Conservation (phyloP, 2,113 vertebrate genomes). For the Calidris pygmaea region DNA sequence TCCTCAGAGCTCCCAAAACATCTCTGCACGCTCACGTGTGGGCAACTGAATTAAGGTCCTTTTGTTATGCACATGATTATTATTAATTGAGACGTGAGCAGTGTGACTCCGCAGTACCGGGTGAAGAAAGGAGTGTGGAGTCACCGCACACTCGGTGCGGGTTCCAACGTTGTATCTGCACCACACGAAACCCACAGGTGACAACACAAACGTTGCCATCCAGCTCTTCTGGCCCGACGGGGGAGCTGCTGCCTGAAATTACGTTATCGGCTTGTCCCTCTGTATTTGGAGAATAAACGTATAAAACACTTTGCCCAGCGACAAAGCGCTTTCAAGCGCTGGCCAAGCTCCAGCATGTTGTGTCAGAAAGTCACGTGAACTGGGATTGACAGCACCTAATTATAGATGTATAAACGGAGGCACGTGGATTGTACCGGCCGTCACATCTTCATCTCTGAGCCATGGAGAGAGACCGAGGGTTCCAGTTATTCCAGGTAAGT, state of each 20-base stretch:
- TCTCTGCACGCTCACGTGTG: fast-evolving
- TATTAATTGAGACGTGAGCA: neutral
- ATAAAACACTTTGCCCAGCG: neutral
- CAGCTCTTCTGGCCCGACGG: neutral
- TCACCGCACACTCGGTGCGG: fast-evolving
- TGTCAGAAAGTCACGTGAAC: neutral
- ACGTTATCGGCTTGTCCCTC: fast-evolving
- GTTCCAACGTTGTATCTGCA: neutral
- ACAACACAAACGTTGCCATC: too few species aligned
- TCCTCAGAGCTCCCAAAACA: neutral
- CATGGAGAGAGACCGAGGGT: neutral
- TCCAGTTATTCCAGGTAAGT: neutral
- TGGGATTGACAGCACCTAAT: neutral
- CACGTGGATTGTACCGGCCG: neutral
- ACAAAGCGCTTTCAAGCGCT: neutral
- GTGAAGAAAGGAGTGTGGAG: neutral
- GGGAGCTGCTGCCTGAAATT: neutral
- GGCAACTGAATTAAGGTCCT: neutral
- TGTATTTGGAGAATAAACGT: neutral
- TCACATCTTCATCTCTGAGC: neutral
- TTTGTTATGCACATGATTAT: neutral
- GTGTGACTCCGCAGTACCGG: neutral
- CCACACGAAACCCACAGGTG: fast-evolving
- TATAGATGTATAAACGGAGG: neutral
- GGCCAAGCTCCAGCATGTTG: fast-evolving